Evolutionary conservation across 2,113 vertebrate species (phyloP), one percentile per base, ranked within the genome.

Genomic region (Ranitomeya imitator): DNA sequence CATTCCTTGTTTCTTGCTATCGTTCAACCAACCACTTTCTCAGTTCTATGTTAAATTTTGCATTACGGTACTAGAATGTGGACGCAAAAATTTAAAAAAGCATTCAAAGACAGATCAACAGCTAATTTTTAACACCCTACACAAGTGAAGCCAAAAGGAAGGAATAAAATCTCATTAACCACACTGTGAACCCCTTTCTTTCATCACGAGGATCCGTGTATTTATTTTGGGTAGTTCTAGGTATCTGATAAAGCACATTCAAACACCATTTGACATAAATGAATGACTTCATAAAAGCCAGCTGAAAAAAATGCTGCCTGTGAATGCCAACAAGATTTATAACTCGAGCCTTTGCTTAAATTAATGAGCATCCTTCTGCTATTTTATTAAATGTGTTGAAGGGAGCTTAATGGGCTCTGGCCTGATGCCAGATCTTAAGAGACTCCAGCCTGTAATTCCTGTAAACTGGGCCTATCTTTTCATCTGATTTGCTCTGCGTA

Each of bases 321-420:
- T 86, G 85, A 77, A 86, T 12, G 85, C 76, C 86, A 87, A n/a
- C 8, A 69, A 87, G 86, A 87, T 69, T 80, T 80, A 87, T 87
- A 57, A 80, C 61, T 45, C 71, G 52, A 80, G 63, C 51, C 52
- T 78, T 71, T 87, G 77, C 67, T 87, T 80, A 87, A 87, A 87
- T 87, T 80, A 87, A 87, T 81, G 77, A 87, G 77, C 76, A 80
- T 87, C 86, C 79, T 79, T 87, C 51, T 80, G 61, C 60, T 80
- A 86, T 86, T 86, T 87, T 87, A 80, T 87, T 80, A 79, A 80
- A 81, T 80, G 78, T 67, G 76, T 79, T 79, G 85, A 86, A 59
- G 23, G 14, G 12, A 79, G 76, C 61, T 77, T 86, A 86, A 86
- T 86, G 85, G 67, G 59, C 63, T 12, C 52, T 87, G 86, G 86